A percentile compares a stretch with the other conserved stretches of the same genome.
Conservation (phyloP, 1,140 invertebrate genomes). For the Thaumetopoea pityocampa region DNA sequence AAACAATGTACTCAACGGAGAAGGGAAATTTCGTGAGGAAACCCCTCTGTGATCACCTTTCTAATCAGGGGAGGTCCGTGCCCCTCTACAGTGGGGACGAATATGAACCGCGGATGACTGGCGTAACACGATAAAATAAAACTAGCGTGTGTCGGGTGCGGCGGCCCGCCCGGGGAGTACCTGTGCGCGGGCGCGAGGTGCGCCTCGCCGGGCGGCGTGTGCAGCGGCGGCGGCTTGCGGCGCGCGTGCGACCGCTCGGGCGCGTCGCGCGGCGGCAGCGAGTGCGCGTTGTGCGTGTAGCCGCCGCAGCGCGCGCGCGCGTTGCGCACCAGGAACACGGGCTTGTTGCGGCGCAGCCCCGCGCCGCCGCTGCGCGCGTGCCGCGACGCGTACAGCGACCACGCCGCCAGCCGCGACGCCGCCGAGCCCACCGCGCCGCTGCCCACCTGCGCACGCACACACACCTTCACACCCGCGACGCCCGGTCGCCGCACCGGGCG, state of each 20-base stretch:
- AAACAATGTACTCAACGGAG: no score
- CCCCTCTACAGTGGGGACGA: no score
- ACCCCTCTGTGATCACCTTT: no score
- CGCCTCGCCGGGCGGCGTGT: neutral
- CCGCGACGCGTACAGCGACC: constrained; percentile 52
- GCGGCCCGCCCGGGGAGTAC: no score
- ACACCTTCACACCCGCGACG: no score
- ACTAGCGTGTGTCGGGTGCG: no score
- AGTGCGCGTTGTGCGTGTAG: constrained; percentile 11
- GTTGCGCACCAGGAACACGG: constrained; percentile 52
- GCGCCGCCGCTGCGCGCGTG: constrained; percentile 27
- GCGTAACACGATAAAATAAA: no score
- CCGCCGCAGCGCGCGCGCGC: constrained; percentile 33
- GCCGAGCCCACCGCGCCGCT: constrained; percentile 35
- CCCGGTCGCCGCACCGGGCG: no score
- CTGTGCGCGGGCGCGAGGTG: neutral
- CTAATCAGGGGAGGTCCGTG: no score
- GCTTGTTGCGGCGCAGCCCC: constrained; percentile 30
- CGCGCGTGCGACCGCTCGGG: constrained; percentile 41
- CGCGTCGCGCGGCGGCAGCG: constrained; percentile 17
- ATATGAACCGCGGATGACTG: no score
- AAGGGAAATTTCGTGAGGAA: no score
- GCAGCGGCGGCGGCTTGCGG: constrained; percentile 2
- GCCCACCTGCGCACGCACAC: constrained; percentile 19
- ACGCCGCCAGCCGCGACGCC: constrained; percentile 37